A percentile compares a stretch with the other conserved stretches of the same genome.
These are phyloP conservation scores for Siderastrea radians DNA, from an alignment of 92 coral and sea anemone species.

Conservation along the genomic window DNA sequence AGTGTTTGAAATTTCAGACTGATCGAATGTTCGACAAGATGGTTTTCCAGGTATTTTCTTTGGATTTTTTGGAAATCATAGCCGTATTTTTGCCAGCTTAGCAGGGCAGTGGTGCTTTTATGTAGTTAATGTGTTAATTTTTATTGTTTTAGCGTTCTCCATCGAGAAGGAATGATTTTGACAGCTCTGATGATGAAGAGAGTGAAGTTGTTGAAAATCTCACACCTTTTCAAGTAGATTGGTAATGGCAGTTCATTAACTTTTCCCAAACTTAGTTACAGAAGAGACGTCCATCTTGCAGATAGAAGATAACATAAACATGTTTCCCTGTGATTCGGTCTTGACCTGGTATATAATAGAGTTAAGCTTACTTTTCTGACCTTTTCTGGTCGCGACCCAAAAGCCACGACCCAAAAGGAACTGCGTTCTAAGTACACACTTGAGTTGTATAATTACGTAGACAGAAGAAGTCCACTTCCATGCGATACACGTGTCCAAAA, in stretches of 20 bases:
- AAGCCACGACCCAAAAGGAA: no score
- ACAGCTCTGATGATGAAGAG: slow-evolving; percentile 89
- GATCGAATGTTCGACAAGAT: slow-evolving; percentile 5
- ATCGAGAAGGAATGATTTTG: slow-evolving; percentile 67
- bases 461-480: not conserved
- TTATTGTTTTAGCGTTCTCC: slow-evolving; percentile 49
- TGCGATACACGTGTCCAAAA: not conserved
- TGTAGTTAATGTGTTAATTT: not conserved
- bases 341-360: no score
- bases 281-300: no score
- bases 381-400: no score
- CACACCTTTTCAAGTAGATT: slow-evolving; percentile 79
- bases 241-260: slow-evolving; percentile 38
- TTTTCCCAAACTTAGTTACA: no score
- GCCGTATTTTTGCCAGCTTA: not conserved
- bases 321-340: no score
- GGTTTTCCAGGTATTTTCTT: slow-evolving; percentile 51
- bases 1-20: not conserved
- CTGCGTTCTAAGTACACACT: no score
- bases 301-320: no score
- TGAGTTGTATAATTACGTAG: not conserved
- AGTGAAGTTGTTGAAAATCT: slow-evolving; percentile 53
- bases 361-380: no score
- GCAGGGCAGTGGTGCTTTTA: not conserved
- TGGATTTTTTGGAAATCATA: not conserved